These are phyloP conservation scores for Glaucidium brasilianum DNA, from an alignment of 2,113 vertebrate species.

Conservation along the genomic window DNA sequence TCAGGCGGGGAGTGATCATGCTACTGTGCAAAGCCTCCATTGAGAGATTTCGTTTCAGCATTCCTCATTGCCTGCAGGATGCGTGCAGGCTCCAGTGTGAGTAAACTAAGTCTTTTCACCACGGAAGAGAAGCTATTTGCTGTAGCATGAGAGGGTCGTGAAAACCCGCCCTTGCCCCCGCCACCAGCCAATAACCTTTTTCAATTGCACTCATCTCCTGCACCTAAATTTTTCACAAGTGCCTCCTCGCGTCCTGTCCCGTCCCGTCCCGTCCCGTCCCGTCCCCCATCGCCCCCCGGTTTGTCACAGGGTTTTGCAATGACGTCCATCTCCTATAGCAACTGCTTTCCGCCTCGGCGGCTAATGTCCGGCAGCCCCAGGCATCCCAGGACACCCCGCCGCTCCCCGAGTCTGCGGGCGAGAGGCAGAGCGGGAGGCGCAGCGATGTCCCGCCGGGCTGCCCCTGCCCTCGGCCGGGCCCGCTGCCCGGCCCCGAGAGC, in stretches of 20 bases:
- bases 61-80: neutral
- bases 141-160: neutral
- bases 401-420: neutral
- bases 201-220: neutral
- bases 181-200: neutral
- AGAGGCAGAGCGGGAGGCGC: neutral
- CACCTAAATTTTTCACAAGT: neutral
- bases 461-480: too few relatives aligned
- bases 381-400: too few relatives aligned
- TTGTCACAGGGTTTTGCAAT: neutral
- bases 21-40: neutral
- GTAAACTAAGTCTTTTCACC: neutral
- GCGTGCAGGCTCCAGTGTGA: neutral
- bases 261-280: too few relatives aligned
- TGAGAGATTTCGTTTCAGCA: neutral
- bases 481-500: neutral
- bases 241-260: too few relatives aligned
- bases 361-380: neutral
- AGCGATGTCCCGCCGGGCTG: neutral
- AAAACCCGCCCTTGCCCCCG: neutral
- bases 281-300: too few relatives aligned
- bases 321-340: neutral
- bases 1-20: neutral
- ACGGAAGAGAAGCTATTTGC: neutral
- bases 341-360: neutral